Percentiles rank a stretch among this genome's conserved stretches.
These are phyloP conservation scores for Anguilla japonica DNA, from an alignment of 2,113 vertebrate species.

Conservation along the genomic window DNA sequence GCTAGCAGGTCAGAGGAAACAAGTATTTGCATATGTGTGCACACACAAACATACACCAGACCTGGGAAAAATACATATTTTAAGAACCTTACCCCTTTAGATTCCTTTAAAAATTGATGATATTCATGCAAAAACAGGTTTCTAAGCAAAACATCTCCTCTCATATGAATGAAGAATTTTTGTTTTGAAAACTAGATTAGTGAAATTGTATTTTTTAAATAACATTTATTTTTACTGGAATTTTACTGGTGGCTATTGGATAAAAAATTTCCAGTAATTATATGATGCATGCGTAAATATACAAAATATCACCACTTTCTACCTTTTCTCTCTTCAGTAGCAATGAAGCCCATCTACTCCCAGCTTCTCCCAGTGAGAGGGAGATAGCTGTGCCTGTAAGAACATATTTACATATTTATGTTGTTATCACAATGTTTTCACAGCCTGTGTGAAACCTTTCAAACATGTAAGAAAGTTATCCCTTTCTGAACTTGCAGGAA, in stretches of 20 bases:
- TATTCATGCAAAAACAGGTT: background rate
- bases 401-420: background rate
- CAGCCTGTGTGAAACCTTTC: background rate
- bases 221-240: background rate
- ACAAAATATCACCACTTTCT: constrained; percentile 6
- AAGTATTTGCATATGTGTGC: background rate
- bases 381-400: constrained; percentile 77
- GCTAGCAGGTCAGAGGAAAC: constrained; percentile 43
- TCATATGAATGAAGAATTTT: background rate
- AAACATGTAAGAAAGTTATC: too few relatives aligned
- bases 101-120: background rate
- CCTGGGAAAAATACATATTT: background rate
- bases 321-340: constrained; percentile 35
- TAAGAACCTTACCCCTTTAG: background rate
- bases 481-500: constrained; percentile 58
- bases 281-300: background rate
- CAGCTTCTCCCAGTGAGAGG: constrained; percentile 75
- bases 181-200: background rate
- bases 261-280: background rate
- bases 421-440: background rate
- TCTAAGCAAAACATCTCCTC: background rate
- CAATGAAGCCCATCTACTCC: constrained; percentile 67
- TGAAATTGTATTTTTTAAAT: background rate
- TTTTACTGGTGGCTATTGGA: background rate
- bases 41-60: background rate